phyloP scores from a whole-genome alignment of 2,797 vertebrate species.

The Xenops minutus region DNA sequence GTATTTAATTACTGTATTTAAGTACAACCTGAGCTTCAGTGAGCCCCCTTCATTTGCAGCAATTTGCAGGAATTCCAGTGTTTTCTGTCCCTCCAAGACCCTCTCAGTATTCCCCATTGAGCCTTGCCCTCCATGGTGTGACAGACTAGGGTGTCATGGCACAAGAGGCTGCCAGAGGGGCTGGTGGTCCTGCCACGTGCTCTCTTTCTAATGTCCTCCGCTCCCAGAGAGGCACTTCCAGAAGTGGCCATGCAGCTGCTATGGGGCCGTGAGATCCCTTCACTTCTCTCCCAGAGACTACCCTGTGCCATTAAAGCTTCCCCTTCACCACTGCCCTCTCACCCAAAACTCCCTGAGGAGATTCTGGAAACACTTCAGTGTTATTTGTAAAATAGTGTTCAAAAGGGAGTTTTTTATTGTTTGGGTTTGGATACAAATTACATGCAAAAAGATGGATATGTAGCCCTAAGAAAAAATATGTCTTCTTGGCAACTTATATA shows the following conservation, averaged over 20 bases:
- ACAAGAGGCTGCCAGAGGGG: not conserved
- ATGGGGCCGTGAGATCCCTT: accelerated
- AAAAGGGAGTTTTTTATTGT: not conserved
- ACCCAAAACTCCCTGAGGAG: not conserved
- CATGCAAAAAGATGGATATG: not conserved
- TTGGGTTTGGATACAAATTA: not conserved
- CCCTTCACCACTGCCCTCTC: not conserved
- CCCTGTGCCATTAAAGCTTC: not conserved
- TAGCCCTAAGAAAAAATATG: not conserved
- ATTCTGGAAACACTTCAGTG: not conserved
- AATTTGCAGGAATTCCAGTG: not conserved
- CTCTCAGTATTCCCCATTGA: accelerated
- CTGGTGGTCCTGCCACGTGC: accelerated
- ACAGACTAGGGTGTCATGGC: accelerated
- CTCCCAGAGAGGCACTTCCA: accelerated
- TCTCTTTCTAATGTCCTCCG: accelerated
- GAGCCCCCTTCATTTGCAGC: no score
- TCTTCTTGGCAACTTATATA: not conserved
- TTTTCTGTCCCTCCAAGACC: not conserved
- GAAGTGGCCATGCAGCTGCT: accelerated
- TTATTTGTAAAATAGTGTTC: accelerated
- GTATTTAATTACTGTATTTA: not conserved
- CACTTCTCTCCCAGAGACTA: not conserved
- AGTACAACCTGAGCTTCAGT: not conserved
- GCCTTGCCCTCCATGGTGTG: accelerated